Percentiles rank a stretch among this genome's conserved stretches.
phyloP scores from a whole-genome alignment of 2,797 vertebrate species.

The Eidolon dupreanum region DNA sequence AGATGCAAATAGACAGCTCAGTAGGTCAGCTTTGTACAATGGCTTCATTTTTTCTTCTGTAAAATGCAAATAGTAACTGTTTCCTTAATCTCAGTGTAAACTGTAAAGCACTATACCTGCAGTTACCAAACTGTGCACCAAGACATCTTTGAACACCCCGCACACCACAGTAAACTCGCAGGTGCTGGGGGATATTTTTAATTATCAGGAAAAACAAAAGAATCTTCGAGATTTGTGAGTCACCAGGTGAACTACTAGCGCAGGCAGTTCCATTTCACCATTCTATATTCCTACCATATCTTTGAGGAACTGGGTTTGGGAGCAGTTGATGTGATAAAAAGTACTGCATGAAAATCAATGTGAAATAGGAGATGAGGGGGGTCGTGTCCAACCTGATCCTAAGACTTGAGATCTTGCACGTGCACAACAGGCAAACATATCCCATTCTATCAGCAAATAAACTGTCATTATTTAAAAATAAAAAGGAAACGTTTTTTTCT shows the following conservation, averaged over 20 bases:
- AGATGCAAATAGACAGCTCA: neutral
- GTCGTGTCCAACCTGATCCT: neutral
- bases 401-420: neutral
- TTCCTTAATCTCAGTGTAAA: neutral
- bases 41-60: neutral
- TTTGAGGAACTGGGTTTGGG: neutral
- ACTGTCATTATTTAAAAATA: neutral
- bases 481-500: neutral
- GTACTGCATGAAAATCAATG: neutral
- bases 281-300: neutral
- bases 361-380: neutral
- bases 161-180: neutral
- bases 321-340: neutral
- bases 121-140: neutral
- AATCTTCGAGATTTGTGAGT: neutral
- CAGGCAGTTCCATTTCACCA: neutral
- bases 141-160: neutral
- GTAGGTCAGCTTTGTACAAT: neutral
- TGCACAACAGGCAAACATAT: neutral
- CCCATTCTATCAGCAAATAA: neutral
- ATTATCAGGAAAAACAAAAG: neutral
- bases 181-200: neutral
- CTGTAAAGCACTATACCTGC: neutral
- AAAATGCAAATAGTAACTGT: neutral
- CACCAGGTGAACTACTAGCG: neutral